Percentiles rank a stretch among this genome's conserved stretches.
phyloP scores from a whole-genome alignment of 2,113 vertebrate species.

The Paraplagusia blochii region DNA sequence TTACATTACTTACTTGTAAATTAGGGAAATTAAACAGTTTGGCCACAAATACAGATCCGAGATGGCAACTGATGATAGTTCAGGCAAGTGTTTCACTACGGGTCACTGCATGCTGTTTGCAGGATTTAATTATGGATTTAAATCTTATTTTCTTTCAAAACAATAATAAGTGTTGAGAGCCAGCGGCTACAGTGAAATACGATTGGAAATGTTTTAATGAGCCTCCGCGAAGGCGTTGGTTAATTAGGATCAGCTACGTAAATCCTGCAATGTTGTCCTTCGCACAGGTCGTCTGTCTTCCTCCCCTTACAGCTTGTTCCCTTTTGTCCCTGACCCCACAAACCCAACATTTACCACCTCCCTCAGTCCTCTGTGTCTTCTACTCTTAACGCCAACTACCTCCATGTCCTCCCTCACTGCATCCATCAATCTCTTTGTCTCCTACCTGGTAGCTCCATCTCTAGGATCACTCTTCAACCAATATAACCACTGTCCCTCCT shows the following conservation, averaged over 20 bases:
- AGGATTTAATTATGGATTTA: background rate
- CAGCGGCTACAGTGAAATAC: background rate
- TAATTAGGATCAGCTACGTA: constrained; percentile 20
- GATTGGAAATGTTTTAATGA: constrained; percentile 5
- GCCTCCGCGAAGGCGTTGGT: background rate
- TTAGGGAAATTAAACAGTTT: constrained; percentile 11
- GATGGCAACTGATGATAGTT: too few species aligned
- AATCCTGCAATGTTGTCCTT: constrained; percentile 22
- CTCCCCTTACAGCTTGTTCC: constrained; percentile 17
- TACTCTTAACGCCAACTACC: too few species aligned
- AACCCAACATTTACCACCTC: too few species aligned
- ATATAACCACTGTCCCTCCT: too few species aligned
- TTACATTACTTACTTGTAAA: too few species aligned
- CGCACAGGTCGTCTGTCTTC: constrained; percentile 16
- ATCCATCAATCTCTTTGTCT: too few species aligned
- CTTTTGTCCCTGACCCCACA: background rate
- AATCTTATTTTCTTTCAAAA: constrained; percentile 7
- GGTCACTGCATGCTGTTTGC: background rate
- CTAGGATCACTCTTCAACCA: too few species aligned
- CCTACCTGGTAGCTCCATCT: too few species aligned
- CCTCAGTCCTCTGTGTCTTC: too few species aligned
- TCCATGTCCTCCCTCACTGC: too few species aligned
- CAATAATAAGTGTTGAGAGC: background rate
- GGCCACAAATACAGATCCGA: background rate
- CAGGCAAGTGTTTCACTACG: background rate